Base-by-base conservation (phyloP, 2,888 invertebrate genomes). In the Drosophila paramelanica region DNA sequence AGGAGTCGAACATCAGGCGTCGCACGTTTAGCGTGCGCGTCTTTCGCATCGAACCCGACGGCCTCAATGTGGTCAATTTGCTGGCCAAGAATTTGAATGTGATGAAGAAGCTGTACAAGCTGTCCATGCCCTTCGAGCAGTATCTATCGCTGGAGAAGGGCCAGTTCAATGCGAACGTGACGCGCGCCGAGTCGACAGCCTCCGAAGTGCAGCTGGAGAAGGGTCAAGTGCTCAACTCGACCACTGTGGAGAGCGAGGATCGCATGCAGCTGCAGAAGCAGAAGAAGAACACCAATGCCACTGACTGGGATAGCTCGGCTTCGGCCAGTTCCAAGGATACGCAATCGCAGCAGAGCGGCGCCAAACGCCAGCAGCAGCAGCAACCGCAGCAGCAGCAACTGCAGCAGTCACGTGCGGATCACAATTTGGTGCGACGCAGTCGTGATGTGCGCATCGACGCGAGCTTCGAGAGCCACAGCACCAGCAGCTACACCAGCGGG, bases 71-170 rank as follows among this genome's bases (percentile, higher is more conserved):
- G 25, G 92, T 91, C 0, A 91, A 91, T 67, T 67, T 91, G 3
- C 77, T 90, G 33, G 90, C 91, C 23, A 91, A 90, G 73, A 94
- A 94, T 0, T 80, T 94, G 20, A 94, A 94, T 86, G 93, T 94
- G 0, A 94, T 94, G 75, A 93, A 93, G 50, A 93, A 93, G 64
- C 93, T 94, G 89, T 93, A 91, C 62, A 92, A 92, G 55, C 79
- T 92, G 0, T 91, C 90, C 6, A 92, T 92, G 90, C 92, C 92
- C 5, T 92, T 92, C 17, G 92, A 92, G 61, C 90, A 91, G 70
- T 92, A 92, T 74, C 78, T 92, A 2, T 82, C 91, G 0, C 69
- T 92, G 67, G 92, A 92, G 53, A 92, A 92, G 67, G 91, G 90
- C 0, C 91, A 90, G 33, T 91, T 91, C n/a, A 90, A 90, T 77